phyloP scores from a whole-genome alignment of 2,113 vertebrate species.

The Dipodomys stephensi region DNA sequence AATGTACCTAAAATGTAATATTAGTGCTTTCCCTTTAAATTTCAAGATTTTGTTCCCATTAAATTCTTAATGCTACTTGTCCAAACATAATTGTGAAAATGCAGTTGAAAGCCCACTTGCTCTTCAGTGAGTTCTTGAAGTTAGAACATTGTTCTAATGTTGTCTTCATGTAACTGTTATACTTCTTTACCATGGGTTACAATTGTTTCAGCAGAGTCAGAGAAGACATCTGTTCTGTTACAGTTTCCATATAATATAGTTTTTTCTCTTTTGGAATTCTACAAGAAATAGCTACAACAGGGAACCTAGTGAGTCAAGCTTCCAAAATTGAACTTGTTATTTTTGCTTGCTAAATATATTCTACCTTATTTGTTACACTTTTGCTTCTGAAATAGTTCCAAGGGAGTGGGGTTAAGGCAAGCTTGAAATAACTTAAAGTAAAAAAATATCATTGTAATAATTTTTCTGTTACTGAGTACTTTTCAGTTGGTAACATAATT shows the following conservation, averaged over 20 bases:
- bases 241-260: neutral
- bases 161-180: neutral
- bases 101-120: slow-evolving; percentile 12
- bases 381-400: neutral
- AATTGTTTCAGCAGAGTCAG: neutral
- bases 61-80: neutral
- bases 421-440: slow-evolving; percentile 46
- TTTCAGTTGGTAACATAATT: neutral
- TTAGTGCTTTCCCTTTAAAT: slow-evolving; percentile 22
- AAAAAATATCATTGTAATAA: slow-evolving; percentile 14
- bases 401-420: neutral
- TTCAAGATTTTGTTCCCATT: slow-evolving; percentile 34
- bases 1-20: slow-evolving; percentile 7
- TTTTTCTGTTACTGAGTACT: slow-evolving; percentile 21
- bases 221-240: slow-evolving; percentile 2
- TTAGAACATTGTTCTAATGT: slow-evolving; percentile 28
- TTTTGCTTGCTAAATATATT: neutral
- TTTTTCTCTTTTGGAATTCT: neutral
- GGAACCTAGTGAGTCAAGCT: neutral
- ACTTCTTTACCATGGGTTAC: neutral
- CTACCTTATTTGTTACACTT: slow-evolving; percentile 22
- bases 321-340: neutral
- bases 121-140: slow-evolving; percentile 34
- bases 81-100: neutral
- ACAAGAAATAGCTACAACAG: neutral